These are phyloP conservation scores for Coregonus clupeaformis DNA, from an alignment of 2,113 vertebrate genomes.

Conservation along the genomic window DNA sequence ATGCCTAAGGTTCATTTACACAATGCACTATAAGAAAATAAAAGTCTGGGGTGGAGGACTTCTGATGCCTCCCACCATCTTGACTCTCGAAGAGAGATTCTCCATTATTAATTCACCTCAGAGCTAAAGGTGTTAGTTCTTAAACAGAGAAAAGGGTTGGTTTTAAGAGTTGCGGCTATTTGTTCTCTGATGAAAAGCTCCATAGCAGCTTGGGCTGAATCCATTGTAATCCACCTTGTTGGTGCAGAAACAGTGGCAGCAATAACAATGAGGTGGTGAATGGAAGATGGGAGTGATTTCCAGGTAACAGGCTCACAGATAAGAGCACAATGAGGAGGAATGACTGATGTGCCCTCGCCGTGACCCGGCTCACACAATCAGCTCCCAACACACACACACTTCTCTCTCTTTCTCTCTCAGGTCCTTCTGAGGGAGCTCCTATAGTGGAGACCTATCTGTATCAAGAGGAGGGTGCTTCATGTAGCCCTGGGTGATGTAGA, in stretches of 20 bases:
- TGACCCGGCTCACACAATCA: not conserved
- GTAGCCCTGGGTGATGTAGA: no score
- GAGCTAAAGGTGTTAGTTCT: not conserved
- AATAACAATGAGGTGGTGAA: constrained; percentile 6
- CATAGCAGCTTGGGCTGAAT: not conserved
- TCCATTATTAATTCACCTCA: not conserved
- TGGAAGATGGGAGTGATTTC: constrained; percentile 26
- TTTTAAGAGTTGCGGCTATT: not conserved
- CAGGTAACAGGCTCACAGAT: constrained; percentile 29
- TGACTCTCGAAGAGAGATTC: not conserved
- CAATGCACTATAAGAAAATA: not conserved
- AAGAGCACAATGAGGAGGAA: not conserved
- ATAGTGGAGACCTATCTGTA: not conserved
- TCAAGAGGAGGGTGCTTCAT: not conserved
- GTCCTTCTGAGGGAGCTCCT: no score
- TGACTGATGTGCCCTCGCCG: not conserved
- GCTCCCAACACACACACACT: not conserved
- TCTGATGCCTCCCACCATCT: not conserved
- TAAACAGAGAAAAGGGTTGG: not conserved
- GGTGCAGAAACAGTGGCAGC: not conserved
- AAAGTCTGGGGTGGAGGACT: not conserved
- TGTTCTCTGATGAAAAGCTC: constrained; percentile 1
- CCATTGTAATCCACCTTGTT: not conserved
- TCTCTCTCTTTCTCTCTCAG: no score
- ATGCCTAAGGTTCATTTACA: not conserved